phyloP scores from a whole-genome alignment of 2,113 vertebrate genomes.

The Leptobrachium leishanense region DNA sequence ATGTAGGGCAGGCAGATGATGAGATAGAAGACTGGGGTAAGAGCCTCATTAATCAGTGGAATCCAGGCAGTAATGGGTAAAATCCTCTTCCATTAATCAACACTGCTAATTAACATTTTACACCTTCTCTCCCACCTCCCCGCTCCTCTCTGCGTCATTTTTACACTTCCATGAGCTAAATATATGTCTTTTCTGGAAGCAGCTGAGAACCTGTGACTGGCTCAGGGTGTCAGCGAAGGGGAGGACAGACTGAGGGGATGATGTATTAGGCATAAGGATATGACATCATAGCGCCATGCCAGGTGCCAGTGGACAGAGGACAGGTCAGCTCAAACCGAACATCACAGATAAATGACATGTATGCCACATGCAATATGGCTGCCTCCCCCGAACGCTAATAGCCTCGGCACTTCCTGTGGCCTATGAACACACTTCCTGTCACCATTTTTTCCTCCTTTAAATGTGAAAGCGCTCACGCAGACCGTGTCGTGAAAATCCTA shows the following conservation, averaged over 20 bases:
- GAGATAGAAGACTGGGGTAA: neutral
- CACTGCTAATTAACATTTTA: constrained; percentile 18
- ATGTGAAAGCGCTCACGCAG: neutral
- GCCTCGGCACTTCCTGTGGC: neutral
- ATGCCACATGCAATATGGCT: neutral
- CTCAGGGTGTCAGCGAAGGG: neutral
- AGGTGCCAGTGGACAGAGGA: neutral
- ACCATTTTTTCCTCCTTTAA: neutral
- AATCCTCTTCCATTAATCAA: neutral
- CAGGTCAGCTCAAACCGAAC: too few relatives aligned
- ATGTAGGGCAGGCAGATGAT: neutral
- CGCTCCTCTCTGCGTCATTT: neutral
- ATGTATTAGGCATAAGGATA: too few relatives aligned
- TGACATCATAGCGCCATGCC: too few relatives aligned
- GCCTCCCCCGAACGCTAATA: neutral
- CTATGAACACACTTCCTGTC: neutral
- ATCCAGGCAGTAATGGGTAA: constrained; percentile 5
- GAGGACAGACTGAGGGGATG: neutral
- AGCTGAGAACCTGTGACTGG: constrained; percentile 27
- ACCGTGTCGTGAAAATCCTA: too few relatives aligned
- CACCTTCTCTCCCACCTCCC: neutral
- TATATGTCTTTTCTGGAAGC: constrained; percentile 5
- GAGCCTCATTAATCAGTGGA: neutral
- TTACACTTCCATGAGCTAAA: constrained; percentile 27
- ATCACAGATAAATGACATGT: neutral